Evolutionary conservation across 2,797 vertebrate species (phyloP).

Genomic region (Brachymystax lenok): DNA sequence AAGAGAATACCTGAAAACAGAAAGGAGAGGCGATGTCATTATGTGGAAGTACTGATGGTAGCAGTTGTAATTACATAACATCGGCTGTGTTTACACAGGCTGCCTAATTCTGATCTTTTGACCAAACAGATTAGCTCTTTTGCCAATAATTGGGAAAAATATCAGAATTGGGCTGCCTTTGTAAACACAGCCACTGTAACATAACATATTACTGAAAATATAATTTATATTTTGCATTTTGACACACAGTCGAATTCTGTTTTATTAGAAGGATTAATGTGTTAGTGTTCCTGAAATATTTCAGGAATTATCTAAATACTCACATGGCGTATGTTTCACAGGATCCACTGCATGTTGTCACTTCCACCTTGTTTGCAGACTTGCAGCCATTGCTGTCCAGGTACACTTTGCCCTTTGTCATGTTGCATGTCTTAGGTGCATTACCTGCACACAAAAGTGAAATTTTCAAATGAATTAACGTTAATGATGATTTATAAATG

Average conservation of each 20-base stretch:
- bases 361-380: slow-evolving; percentile 56
- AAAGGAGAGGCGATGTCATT: not conserved
- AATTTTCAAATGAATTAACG: not conserved
- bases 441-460: slow-evolving; percentile 38
- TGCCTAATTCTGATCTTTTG: no score
- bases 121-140: no score
- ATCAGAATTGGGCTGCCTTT: no score
- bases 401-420: slow-evolving; percentile 47
- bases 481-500: not conserved
- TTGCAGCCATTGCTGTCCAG: slow-evolving; percentile 71
- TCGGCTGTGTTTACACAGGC: no score
- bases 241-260: not conserved
- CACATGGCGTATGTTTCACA: slow-evolving; percentile 81
- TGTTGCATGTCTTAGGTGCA: slow-evolving; percentile 54
- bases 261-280: not conserved
- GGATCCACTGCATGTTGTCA: slow-evolving; percentile 81
- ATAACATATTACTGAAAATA: no score
- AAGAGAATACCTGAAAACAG: slow-evolving; percentile 72
- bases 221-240: no score
- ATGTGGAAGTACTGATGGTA: not conserved
- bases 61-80: not conserved
- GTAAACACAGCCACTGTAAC: no score
- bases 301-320: slow-evolving; percentile 51
- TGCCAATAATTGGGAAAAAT: no score
- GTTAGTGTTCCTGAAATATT: not conserved